These are phyloP conservation scores for Hoplostethus mediterraneus DNA, from an alignment of 2,797 vertebrate genomes.

Conservation along the genomic window DNA sequence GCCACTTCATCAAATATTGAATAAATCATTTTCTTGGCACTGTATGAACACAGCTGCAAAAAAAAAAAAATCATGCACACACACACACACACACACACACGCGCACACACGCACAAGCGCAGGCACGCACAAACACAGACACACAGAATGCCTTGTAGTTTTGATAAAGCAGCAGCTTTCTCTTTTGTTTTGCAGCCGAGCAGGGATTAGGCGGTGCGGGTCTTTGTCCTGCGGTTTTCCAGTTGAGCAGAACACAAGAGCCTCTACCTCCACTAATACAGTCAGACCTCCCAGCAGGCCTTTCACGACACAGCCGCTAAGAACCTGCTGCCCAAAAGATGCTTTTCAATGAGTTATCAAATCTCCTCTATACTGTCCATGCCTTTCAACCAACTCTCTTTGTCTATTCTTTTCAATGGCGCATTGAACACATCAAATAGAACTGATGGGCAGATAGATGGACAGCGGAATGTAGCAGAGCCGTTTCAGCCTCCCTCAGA, in stretches of 20 bases:
- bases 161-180: slow-evolving; percentile 84
- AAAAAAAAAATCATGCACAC: slow-evolving; percentile 40
- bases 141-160: slow-evolving; percentile 83
- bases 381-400: slow-evolving; percentile 81
- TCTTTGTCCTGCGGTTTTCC: slow-evolving; percentile 86
- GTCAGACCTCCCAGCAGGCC: slow-evolving; percentile 87
- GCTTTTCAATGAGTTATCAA: slow-evolving; percentile 86
- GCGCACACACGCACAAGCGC: slow-evolving; percentile 42
- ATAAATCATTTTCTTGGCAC: slow-evolving; percentile 83
- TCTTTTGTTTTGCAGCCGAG: slow-evolving; percentile 85
- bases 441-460: slow-evolving; percentile 80
- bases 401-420: slow-evolving; percentile 75
- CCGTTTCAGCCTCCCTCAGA: slow-evolving; percentile 66
- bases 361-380: slow-evolving; percentile 85
- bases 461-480: slow-evolving; percentile 73
- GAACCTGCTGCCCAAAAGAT: slow-evolving; percentile 83
- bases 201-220: slow-evolving; percentile 84
- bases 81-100: slow-evolving; percentile 45
- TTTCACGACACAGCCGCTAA: slow-evolving; percentile 82
- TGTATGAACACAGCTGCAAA: slow-evolving; percentile 79
- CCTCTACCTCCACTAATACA: slow-evolving; percentile 84
- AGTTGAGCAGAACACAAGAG: slow-evolving; percentile 87
- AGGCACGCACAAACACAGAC: slow-evolving; percentile 58
- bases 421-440: slow-evolving; percentile 80
- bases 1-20: slow-evolving; percentile 85